Evolutionary conservation across 2,888 invertebrate genomes (phyloP).

Genomic region (Halictus ligatus): DNA sequence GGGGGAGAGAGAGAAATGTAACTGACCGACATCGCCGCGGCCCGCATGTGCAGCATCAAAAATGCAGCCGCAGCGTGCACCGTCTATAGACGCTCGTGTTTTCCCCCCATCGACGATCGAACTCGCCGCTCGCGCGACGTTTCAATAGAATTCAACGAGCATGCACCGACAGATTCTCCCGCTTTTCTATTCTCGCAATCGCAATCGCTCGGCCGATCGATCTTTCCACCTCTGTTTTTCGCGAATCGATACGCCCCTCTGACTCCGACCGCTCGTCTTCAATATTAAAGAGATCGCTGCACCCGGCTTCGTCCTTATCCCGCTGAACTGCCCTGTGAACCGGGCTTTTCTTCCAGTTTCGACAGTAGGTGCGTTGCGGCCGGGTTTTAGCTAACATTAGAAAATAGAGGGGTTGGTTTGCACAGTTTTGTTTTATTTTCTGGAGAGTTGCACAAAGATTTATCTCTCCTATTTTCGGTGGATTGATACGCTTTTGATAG

Average conservation of each 20-base stretch:
- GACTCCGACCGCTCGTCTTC: not conserved
- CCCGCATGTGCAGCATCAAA: constrained; percentile 62
- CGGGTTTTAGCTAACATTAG: too few relatives aligned
- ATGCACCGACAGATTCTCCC: constrained; percentile 13
- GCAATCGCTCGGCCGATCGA: not conserved
- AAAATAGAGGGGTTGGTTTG: too few relatives aligned
- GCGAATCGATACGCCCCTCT: not conserved
- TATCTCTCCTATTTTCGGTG: not conserved
- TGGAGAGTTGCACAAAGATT: not conserved
- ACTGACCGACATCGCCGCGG: constrained; percentile 65
- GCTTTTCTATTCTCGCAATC: not conserved
- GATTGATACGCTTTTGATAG: not conserved
- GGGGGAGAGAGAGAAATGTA: constrained; percentile 45
- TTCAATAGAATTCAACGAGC: constrained; percentile 9
- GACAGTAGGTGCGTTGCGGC: not conserved
- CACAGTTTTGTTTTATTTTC: too few relatives aligned
- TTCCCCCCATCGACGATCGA: constrained; percentile 46
- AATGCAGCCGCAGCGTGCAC: constrained; percentile 55
- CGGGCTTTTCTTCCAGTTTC: not conserved
- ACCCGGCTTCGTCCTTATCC: not conserved
- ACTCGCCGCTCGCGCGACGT: constrained; percentile 20
- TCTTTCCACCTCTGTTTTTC: not conserved
- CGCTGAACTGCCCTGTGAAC: not conserved
- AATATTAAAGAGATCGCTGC: not conserved
- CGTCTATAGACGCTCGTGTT: constrained; percentile 47